These are phyloP conservation scores for Nasua narica DNA, from an alignment of 2,797 vertebrate genomes.

Conservation along the genomic window DNA sequence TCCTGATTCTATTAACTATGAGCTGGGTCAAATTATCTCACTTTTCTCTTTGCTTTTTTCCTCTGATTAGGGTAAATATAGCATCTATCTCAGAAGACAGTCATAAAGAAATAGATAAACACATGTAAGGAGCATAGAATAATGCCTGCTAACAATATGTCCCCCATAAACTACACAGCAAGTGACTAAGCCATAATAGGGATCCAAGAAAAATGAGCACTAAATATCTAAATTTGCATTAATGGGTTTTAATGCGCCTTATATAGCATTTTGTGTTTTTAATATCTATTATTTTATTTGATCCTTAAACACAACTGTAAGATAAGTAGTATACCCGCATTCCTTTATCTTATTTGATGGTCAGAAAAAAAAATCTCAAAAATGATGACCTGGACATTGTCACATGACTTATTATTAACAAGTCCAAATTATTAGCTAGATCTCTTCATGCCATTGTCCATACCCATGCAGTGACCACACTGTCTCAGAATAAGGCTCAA, in stretches of 20 bases:
- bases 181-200: neutral
- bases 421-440: neutral
- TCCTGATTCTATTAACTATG: neutral
- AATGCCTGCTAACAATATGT: neutral
- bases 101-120: neutral
- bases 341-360: neutral
- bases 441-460: neutral
- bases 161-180: neutral
- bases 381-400: neutral
- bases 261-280: neutral
- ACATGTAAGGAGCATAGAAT: neutral
- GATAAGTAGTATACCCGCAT: neutral
- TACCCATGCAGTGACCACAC: neutral
- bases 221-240: neutral
- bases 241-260: neutral
- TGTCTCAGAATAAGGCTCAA: neutral
- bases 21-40: neutral
- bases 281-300: neutral
- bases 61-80: neutral
- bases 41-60: neutral
- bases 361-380: neutral
- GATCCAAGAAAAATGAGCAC: neutral
- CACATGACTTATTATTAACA: neutral
- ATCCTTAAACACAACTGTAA: neutral
- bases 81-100: neutral